A percentile compares a stretch with the other conserved stretches of the same genome.
Evolutionary conservation across 2,888 invertebrate species (phyloP).

Genomic region (Trissolcus brochymenae): DNA sequence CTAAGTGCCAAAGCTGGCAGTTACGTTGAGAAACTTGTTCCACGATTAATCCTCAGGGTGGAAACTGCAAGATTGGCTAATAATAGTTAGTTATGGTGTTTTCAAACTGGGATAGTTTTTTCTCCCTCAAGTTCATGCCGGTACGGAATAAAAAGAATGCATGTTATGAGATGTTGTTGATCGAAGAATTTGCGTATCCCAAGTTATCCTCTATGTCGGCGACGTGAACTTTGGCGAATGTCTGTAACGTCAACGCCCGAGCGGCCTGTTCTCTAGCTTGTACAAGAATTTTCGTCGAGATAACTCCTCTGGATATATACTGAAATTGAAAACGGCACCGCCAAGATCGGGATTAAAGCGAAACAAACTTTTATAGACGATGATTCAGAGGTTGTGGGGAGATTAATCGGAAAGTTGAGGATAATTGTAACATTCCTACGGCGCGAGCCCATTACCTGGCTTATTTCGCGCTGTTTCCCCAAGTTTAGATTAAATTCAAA

Average conservation of each 20-base stretch:
- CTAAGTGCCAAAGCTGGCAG: constrained; percentile 46
- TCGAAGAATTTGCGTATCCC: too few species aligned
- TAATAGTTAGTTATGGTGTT: constrained; percentile 15
- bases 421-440: constrained; percentile 34
- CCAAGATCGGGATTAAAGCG: constrained; percentile 29
- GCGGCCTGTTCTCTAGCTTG: too few species aligned
- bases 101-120: background rate
- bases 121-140: too few species aligned
- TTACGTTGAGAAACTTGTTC: constrained; percentile 33
- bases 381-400: constrained; percentile 32
- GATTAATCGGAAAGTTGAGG: constrained; percentile 51
- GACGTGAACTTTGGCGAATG: too few species aligned
- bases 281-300: too few species aligned
- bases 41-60: constrained; percentile 14
- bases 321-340: background rate
- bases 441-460: constrained; percentile 9
- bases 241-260: too few species aligned
- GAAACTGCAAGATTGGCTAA: background rate
- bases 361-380: constrained; percentile 41
- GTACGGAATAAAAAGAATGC: too few species aligned
- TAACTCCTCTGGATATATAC: too few species aligned
- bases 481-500: constrained; percentile 41
- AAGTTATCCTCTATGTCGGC: too few species aligned
- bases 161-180: too few species aligned
- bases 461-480: constrained; percentile 24